Evolutionary conservation across 2,888 invertebrate genomes (phyloP), one percentile per base, ranked within the genome.

Genomic region (Chrysolina oricalcia): DNA sequence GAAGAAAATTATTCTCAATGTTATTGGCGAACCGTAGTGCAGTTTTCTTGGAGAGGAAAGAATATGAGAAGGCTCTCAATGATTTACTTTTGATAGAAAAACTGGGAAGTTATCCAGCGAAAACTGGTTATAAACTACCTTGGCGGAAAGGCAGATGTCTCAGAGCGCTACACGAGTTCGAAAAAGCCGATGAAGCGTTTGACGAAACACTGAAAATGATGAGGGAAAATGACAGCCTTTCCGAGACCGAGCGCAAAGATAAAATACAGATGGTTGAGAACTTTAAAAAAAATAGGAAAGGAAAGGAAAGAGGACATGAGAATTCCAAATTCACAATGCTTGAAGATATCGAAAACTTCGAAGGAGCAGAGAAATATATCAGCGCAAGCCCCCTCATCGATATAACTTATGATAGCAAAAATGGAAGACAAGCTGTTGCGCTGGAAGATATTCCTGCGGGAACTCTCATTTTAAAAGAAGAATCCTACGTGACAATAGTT

Each of bases 131-230:
- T 35, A 59, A 59, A n/a, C 8, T 59, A 27, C 13, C 23, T 15
- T 59, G 15, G 23, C 15, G 59, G n/a, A 59, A 35, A 59, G 59
- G n/a, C 13, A 59, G 4, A 59, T 27, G 59, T n/a, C n/a, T n/a
- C 13, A 10, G 35, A 59, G 59, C 27, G 15, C 59, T 59, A 1
- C 8, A 9, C 5, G 27, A 35, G 6, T n/a, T n/a, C 59, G 27
- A 59, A n/a, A 23, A 15, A 35, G 8, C 27, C 27, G 35, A 59
- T 35, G 59, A 59, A n/a, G 27, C 23, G 9, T 59, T 10, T n/a
- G 59, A 59, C 6, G 59, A 59, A 27, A 10, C 59, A 8, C 8
- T 59, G 23, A 35, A 15, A 35, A n/a, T 35, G 9, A 9, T 59
- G 35, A 27, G 4, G 35, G 59, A 35, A n/a, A 35, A 27, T 23